Evolutionary conservation across 2,888 invertebrate genomes (phyloP).

Genomic region (Asteroscopus sphinx): DNA sequence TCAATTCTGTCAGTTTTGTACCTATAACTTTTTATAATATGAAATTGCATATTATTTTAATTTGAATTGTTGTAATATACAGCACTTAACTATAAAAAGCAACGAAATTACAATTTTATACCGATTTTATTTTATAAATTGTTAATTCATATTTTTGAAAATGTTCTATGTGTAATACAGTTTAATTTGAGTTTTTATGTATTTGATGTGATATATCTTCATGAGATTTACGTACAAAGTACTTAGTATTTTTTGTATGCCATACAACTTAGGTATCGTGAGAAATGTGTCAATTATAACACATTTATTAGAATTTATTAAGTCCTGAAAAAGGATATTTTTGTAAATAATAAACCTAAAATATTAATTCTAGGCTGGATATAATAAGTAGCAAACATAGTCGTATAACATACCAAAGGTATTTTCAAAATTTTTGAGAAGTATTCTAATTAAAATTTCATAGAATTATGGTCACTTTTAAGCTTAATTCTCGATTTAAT

Average conservation of each 20-base stretch:
- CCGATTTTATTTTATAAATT: conserved; percentile 15
- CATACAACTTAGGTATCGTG: conserved; percentile 62
- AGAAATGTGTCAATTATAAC: conserved; percentile 54
- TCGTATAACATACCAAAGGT: conserved; percentile 44
- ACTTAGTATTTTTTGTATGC: conserved; percentile 74
- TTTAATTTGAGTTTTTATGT: conserved; percentile 45
- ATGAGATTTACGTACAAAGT: conserved; percentile 79
- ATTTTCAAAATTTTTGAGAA: conserved; percentile 25
- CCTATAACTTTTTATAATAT: no score
- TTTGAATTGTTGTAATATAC: no score
- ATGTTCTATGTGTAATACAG: conserved; percentile 22
- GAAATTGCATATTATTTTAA: no score
- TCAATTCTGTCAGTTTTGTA: no score
- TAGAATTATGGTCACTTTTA: conserved; percentile 1
- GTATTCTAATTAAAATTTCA: conserved; percentile 1
- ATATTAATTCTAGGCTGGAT: conserved; percentile 9
- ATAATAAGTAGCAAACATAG: conserved; percentile 17
- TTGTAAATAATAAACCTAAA: conserved; percentile 39
- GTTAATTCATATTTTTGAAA: conserved; percentile 17
- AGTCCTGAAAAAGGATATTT: conserved; percentile 6
- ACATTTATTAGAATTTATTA: conserved; percentile 21
- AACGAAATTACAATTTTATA: conserved; percentile 18
- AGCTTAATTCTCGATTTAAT: conserved; percentile 4
- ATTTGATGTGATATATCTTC: conserved; percentile 65
- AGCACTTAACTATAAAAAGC: conserved; percentile 17